Percentiles rank a stretch among this genome's conserved stretches.
phyloP scores from a whole-genome alignment of 2,113 vertebrate species.

The Menura novaehollandiae region DNA sequence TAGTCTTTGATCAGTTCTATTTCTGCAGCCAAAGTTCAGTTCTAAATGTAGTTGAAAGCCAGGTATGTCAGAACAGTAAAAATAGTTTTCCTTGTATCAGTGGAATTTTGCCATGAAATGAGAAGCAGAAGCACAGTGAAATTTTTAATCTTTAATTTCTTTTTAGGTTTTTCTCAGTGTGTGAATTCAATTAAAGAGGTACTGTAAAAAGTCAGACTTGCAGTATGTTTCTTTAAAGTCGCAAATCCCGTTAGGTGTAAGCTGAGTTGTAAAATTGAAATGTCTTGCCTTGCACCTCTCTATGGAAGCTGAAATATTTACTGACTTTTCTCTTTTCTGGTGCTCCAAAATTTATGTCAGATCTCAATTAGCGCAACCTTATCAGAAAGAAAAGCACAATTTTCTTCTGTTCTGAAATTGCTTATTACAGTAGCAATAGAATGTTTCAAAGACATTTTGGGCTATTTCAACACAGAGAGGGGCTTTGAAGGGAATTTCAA shows the following conservation, averaged over 20 bases:
- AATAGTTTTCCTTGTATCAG: background rate
- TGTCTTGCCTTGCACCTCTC: background rate
- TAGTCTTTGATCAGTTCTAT: background rate
- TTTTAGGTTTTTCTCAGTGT: background rate
- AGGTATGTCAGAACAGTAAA: background rate
- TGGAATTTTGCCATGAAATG: background rate
- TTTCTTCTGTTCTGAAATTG: background rate
- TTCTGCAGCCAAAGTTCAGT: background rate
- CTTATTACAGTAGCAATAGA: background rate
- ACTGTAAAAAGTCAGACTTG: background rate
- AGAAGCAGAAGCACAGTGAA: background rate
- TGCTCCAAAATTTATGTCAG: background rate
- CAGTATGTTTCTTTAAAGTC: background rate
- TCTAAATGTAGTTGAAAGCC: background rate
- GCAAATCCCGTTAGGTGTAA: background rate
- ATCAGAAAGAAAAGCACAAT: background rate
- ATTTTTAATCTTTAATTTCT: background rate
- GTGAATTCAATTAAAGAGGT: background rate
- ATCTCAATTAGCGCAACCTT: background rate
- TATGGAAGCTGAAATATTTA: background rate
- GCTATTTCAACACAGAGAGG: background rate
- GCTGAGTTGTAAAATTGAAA: background rate
- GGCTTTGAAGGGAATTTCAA: conserved; percentile 19
- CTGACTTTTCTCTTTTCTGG: background rate
- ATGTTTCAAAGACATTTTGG: background rate